These are phyloP conservation scores for Stenolophus ochropezus DNA, from an alignment of 2,888 invertebrate genomes.

Conservation along the genomic window DNA sequence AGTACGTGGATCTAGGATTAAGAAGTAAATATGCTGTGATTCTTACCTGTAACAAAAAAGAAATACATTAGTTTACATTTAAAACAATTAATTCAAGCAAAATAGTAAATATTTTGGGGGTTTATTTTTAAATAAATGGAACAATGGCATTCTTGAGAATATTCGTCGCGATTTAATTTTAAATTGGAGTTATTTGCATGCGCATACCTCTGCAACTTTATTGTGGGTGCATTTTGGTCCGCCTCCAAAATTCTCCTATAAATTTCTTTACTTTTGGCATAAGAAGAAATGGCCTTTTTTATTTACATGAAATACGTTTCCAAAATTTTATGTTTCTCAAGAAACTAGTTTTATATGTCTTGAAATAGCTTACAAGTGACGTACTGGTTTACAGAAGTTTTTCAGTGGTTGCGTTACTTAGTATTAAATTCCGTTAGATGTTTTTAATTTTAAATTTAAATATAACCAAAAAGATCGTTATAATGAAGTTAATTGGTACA, in stretches of 20 bases:
- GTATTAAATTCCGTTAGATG: no score
- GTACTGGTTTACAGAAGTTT: no score
- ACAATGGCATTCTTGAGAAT: neutral
- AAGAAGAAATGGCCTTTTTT: conserved; percentile 25
- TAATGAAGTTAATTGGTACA: no score
- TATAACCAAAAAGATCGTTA: no score
- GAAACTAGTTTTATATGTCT: neutral
- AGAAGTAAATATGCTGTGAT: neutral
- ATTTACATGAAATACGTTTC: neutral
- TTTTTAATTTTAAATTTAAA: no score
- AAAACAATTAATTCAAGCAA: neutral
- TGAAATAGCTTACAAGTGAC: no score
- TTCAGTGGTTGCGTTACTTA: no score
- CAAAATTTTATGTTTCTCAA: neutral
- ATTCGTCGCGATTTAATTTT: neutral
- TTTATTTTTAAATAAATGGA: neutral
- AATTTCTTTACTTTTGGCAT: conserved; percentile 27
- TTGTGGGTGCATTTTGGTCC: conserved; percentile 18
- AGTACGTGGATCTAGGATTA: neutral
- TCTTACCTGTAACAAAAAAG: conserved; percentile 35
- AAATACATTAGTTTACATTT: neutral
- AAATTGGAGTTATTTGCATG: conserved; percentile 4
- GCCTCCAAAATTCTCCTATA: neutral
- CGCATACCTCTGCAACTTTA: conserved; percentile 9
- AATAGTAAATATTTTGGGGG: neutral